These are phyloP conservation scores for Elanoides forficatus DNA, from an alignment of 2,113 vertebrate species.

Conservation along the genomic window DNA sequence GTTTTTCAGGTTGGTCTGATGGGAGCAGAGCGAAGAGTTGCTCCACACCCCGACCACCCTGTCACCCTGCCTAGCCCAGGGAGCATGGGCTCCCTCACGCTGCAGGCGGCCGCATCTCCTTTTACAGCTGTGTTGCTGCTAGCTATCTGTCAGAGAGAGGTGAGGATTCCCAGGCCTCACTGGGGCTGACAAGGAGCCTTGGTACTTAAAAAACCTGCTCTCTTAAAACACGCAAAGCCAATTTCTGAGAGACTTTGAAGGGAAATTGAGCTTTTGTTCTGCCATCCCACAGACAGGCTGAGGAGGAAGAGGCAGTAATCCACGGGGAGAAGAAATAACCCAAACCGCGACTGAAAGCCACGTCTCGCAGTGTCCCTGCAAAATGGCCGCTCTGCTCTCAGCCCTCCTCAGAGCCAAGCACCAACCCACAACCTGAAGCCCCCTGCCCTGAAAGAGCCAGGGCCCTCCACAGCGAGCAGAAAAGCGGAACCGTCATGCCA, in stretches of 20 bases:
- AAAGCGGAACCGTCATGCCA: too few species aligned
- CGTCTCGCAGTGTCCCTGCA: fast-evolving
- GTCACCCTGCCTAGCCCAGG: neutral
- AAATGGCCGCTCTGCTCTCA: neutral
- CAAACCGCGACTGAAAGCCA: fast-evolving
- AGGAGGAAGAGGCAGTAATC: neutral
- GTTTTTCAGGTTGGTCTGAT: neutral
- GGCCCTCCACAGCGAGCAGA: too few species aligned
- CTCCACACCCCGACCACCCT: neutral
- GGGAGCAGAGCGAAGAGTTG: neutral
- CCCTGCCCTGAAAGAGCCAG: too few species aligned
- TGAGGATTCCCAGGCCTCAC: neutral
- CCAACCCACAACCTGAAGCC: neutral
- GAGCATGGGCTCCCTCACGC: neutral
- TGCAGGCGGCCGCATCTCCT: fast-evolving
- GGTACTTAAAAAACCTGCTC: fast-evolving
- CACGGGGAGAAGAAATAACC: neutral
- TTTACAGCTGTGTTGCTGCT: neutral
- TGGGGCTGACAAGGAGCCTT: neutral
- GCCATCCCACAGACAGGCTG: neutral
- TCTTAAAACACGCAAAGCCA: neutral
- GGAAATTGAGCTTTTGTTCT: neutral
- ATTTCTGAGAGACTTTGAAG: neutral
- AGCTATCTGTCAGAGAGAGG: too few species aligned
- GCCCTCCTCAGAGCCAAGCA: neutral